Base-by-base conservation (phyloP, 2,888 invertebrate genomes). In the Andrena bucephala region DNA sequence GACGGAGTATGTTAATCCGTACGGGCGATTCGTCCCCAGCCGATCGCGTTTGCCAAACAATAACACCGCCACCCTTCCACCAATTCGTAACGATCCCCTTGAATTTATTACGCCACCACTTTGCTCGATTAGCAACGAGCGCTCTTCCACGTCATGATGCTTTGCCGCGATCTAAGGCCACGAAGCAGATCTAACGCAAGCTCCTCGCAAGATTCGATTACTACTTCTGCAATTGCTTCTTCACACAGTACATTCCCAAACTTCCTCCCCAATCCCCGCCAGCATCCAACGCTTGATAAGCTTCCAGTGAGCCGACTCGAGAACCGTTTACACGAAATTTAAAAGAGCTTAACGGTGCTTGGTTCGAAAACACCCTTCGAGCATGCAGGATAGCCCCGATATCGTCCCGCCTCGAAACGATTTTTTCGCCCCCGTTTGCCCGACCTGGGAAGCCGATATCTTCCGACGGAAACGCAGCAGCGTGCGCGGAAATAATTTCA, bases 1-100 rank as follows among this genome's bases (percentile, higher is more conserved):
- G 62, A 59, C 71, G 67, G 69, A 83, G 82, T 76, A 83, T 76
- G 77, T 82, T 82, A 83, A 83, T 82, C 76, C 68, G 82, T 76
- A 82, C 48, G 71, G 36, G 48, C 82, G 74, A 74, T 81, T 74
- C 81, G 73, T 73, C 54, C 71, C 67, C 81, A 63, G 81, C 54
- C 81, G 81, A 81, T 81, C 72, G 72, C 72, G 67, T 81, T 81
- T 81, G 81, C 81, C 81, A 81, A 81, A 81, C 81, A 81, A 81
- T 81, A 81, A 81, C 81, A 81, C 31, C 59, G 48, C 27, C 31
- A 6, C 16, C 66, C 29, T 8, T 0, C 42, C 3, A 10, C 24
- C 50, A 31, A 20, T 54, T n/a, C 71, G 59, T 24, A 66, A 78
- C 59, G 66, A 65, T 66, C 50, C 31, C 24, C 31, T 62, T 31